Evolutionary conservation across 2,113 vertebrate species (phyloP), one percentile per base, ranked within the genome.

Genomic region (Serilophus lunatus): DNA sequence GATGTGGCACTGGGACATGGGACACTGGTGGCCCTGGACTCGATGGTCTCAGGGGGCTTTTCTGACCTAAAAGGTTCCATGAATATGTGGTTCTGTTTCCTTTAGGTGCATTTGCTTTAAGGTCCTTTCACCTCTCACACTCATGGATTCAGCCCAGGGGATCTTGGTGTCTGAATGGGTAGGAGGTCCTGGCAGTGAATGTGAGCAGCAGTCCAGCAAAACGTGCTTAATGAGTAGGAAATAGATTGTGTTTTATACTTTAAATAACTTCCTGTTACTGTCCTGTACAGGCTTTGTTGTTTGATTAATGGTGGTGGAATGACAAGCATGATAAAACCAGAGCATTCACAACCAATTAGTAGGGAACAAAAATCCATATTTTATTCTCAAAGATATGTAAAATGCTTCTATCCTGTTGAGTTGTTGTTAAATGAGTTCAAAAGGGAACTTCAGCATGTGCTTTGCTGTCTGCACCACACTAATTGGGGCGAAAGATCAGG

Each of bases 61-160:
- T 28, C 36, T 0, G 0, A 6, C 26, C 18, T 51, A 6, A 45
- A 25, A 15, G 44, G 13, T 45, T 38, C 45, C 36, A 5, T 16
- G 5, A 1, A 18, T 40, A 50, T 57, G 29, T 35, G 36, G 15
- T 57, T 44, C 28, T 56, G 11, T 8, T 29, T 87, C 29, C 15
- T 59, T 35, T 12, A 54, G 6, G 12, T 86, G 2, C 59, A 8
- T 50, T 68, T 95, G 25, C 3, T 59, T 42, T 28, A 28, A 82
- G 20, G 6, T 25, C 14, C 31, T 80, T 74, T 51, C 16, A 18
- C 19, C 24, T 35, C 22, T 69, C 15, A 35, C 3, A 4, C 35
- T 61, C 3, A 1, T 11, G 35, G 16, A 3, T 23, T 82, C 17
- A 28, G 0, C 33, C 65, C 59, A 51, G 20, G 15, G 82, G 15